Evolutionary conservation across 2,797 vertebrate species (phyloP).

Genomic region (Acropternis orthonyx): DNA sequence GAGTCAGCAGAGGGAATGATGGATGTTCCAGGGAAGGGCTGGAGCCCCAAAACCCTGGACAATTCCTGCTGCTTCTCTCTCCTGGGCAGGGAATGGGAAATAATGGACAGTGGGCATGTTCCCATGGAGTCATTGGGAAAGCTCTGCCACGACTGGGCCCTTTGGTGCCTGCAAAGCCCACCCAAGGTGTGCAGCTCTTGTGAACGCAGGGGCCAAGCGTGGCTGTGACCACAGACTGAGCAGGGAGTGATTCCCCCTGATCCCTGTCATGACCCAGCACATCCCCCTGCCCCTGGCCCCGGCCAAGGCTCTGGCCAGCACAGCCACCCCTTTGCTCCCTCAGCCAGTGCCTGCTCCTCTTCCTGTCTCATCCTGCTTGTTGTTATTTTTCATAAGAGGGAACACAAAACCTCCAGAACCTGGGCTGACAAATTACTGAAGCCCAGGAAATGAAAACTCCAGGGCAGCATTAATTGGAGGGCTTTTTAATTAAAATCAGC

Average conservation of each 20-base stretch:
- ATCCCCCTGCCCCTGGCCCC: not conserved
- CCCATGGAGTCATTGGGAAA: not conserved
- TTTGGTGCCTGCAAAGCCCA: accelerated
- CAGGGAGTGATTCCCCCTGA: accelerated
- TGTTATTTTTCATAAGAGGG: constrained; percentile 30
- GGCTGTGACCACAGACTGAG: not conserved
- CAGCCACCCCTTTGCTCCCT: not conserved
- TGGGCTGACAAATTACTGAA: constrained; percentile 37
- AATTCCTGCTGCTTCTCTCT: not conserved
- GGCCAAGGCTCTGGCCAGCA: not conserved
- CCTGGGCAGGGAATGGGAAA: not conserved
- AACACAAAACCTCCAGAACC: constrained; percentile 37
- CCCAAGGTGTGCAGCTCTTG: accelerated
- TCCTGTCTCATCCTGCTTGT: not conserved
- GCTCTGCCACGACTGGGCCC: not conserved
- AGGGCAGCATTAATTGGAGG: constrained; percentile 67
- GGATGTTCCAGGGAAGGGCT: not conserved
- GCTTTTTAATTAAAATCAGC: constrained; percentile 71
- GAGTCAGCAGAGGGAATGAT: accelerated
- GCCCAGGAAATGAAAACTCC: constrained; percentile 69
- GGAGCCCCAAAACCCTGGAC: too few relatives aligned
- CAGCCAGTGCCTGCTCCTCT: not conserved
- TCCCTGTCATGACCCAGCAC: not conserved
- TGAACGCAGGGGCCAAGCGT: accelerated
- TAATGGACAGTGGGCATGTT: accelerated